phyloP scores from a whole-genome alignment of 2,797 vertebrate genomes.

The Lemur catta region DNA sequence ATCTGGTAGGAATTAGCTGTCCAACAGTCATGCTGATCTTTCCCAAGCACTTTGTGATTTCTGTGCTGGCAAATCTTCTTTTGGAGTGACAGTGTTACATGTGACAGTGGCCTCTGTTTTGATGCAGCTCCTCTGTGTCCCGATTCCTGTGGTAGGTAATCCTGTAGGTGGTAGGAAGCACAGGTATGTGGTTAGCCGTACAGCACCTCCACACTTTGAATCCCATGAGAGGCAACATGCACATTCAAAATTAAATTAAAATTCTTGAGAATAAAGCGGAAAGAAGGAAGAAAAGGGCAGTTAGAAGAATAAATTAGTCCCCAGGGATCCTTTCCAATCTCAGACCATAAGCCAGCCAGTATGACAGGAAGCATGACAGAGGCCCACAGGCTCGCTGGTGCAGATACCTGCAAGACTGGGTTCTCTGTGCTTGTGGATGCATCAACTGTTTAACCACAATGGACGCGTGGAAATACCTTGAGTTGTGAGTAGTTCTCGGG shows the following conservation, averaged over 20 bases:
- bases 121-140: neutral
- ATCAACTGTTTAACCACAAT: neutral
- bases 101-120: neutral
- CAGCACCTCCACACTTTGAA: neutral
- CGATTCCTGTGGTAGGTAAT: neutral
- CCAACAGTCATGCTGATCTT: neutral
- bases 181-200: neutral
- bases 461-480: neutral
- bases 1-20: neutral
- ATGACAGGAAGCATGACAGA: neutral
- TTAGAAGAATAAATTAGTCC: conserved; percentile 52
- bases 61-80: neutral
- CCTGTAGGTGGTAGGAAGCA: neutral
- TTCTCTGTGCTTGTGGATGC: neutral
- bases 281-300: conserved; percentile 41
- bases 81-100: neutral
- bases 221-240: neutral
- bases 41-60: neutral
- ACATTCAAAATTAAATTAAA: conserved; percentile 60
- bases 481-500: conserved; percentile 10
- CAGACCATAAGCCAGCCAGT: conserved; percentile 13
- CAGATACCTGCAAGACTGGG: neutral
- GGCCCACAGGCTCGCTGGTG: neutral
- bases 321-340: conserved; percentile 26
- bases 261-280: conserved; percentile 35